phyloP scores from a whole-genome alignment of 2,797 vertebrate species.

The Liasis olivaceus region DNA sequence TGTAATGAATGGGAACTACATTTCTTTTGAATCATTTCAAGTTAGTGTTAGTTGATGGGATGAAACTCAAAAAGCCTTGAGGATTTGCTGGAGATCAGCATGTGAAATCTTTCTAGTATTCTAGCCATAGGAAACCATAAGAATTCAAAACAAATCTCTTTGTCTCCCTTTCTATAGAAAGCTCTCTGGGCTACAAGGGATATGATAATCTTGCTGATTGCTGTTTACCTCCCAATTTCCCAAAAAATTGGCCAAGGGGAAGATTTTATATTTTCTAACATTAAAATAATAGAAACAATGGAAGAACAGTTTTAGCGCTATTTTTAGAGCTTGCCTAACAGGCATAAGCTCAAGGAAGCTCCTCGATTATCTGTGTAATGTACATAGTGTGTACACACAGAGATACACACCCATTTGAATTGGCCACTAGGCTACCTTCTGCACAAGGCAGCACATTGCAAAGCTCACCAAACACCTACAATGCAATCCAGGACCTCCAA shows the following conservation, averaged over 20 bases:
- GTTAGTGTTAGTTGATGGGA: neutral
- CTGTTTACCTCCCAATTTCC: neutral
- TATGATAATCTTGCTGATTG: neutral
- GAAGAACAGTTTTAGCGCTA: neutral
- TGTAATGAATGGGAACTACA: neutral
- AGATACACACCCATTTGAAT: neutral
- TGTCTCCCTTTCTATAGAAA: neutral
- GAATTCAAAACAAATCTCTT: neutral
- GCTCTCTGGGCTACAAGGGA: neutral
- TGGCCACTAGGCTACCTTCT: neutral
- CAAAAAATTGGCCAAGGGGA: neutral
- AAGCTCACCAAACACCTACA: neutral
- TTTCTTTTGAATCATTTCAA: neutral
- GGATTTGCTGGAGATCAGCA: neutral
- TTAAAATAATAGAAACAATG: neutral
- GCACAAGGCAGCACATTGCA: neutral
- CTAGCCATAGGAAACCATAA: neutral
- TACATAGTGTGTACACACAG: neutral
- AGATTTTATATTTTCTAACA: neutral
- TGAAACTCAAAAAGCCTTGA: neutral
- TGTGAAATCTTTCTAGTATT: neutral
- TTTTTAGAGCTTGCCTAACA: neutral
- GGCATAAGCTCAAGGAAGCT: neutral
- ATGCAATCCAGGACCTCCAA: neutral
- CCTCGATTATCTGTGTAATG: neutral